phyloP scores from a whole-genome alignment of 2,888 invertebrate genomes.

The Drosophila atripex region DNA sequence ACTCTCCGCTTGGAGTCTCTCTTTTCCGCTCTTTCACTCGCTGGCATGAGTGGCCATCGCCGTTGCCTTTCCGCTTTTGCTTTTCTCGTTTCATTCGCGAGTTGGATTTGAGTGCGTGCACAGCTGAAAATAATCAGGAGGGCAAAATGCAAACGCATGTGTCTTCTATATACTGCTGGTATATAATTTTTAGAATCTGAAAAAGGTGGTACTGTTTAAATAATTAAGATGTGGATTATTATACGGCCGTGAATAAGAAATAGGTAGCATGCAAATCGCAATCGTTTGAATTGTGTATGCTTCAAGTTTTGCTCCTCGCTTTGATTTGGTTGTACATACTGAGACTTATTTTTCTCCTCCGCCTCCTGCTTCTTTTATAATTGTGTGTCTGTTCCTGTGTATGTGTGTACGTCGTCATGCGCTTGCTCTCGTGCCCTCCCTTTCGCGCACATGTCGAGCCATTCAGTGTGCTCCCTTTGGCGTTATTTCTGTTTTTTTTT shows the following conservation, averaged over 20 bases:
- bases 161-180: constrained; percentile 29
- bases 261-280: constrained; percentile 29
- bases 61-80: constrained; percentile 51
- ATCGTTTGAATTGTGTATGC: constrained; percentile 48
- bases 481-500: constrained; percentile 15
- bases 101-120: constrained; percentile 77
- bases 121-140: constrained; percentile 48
- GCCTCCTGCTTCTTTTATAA: constrained; percentile 28
- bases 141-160: constrained; percentile 33
- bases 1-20: not conserved
- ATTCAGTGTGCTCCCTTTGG: constrained; percentile 38
- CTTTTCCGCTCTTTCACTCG: constrained; percentile 4
- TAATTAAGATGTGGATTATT: constrained; percentile 40
- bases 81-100: constrained; percentile 68
- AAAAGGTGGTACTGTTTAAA: constrained; percentile 41
- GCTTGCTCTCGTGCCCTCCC: constrained; percentile 72
- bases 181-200: constrained; percentile 23
- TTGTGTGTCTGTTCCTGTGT: constrained; percentile 31
- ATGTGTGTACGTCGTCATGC: constrained; percentile 65
- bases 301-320: constrained; percentile 56
- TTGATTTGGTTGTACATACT: constrained; percentile 53
- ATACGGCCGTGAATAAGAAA: constrained; percentile 22
- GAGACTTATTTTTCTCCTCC: constrained; percentile 39
- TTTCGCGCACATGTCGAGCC: constrained; percentile 54
- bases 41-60: constrained; percentile 39